Percentiles rank a stretch among this genome's conserved stretches.
Conservation (phyloP, 2,888 invertebrate species). For the Oxyteleia sp. region DNA sequence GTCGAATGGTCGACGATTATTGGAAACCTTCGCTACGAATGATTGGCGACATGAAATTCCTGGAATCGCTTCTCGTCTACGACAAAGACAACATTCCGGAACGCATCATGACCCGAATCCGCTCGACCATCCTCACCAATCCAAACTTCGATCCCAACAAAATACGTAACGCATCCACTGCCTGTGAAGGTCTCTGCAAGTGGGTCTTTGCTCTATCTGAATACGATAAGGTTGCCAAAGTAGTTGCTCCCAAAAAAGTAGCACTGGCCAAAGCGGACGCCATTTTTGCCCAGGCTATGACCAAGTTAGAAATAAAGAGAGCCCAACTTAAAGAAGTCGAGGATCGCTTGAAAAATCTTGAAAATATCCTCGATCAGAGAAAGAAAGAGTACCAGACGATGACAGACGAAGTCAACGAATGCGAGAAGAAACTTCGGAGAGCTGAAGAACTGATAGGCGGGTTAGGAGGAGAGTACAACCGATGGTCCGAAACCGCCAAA, state of each 20-base stretch:
- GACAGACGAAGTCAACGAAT: constrained; percentile 95
- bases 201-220: constrained; percentile 98
- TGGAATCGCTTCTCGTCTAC: constrained; percentile 94
- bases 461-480: constrained; percentile 95
- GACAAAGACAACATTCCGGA: constrained; percentile 98
- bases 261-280: constrained; percentile 95
- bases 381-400: constrained; percentile 91
- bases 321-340: constrained; percentile 91
- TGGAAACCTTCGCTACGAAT: constrained; percentile 97
- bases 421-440: constrained; percentile 94
- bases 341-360: constrained; percentile 91
- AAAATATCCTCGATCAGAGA: constrained; percentile 91
- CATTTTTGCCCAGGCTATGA: constrained; percentile 92
- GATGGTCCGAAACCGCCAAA: constrained; percentile 95
- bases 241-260: constrained; percentile 97
- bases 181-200: constrained; percentile 96
- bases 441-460: constrained; percentile 97
- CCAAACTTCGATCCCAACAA: constrained; percentile 97
- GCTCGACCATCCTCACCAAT: constrained; percentile 93
- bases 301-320: constrained; percentile 93
- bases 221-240: constrained; percentile 97
- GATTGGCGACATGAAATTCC: constrained; percentile 96
- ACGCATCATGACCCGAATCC: constrained; percentile 93
- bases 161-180: constrained; percentile 94
- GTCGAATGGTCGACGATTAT: constrained; percentile 96